Conservation (phyloP, 92 coral and sea anemone species). For the Heteractis magnifica region DNA sequence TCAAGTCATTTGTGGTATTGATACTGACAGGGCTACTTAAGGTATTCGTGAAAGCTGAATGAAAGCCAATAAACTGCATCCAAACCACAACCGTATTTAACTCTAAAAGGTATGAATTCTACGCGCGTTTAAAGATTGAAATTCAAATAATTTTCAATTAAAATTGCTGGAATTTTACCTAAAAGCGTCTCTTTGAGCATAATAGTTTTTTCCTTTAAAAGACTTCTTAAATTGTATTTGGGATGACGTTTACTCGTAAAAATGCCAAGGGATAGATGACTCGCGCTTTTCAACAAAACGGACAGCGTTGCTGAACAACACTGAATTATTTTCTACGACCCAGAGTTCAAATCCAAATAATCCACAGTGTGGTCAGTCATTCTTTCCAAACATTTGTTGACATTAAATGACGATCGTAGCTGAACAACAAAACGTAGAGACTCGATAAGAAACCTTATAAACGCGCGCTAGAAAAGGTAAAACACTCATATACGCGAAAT, state of each 20-base stretch:
- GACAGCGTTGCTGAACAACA: not conserved
- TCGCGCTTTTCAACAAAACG: not conserved
- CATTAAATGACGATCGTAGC: not conserved
- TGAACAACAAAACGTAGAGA: too few species aligned
- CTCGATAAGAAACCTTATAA: too few species aligned
- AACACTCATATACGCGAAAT: too few species aligned
- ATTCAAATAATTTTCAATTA: not conserved
- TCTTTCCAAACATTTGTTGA: not conserved
- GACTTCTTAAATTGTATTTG: not conserved
- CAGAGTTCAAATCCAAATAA: not conserved
- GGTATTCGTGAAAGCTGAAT: not conserved
- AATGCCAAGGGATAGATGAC: not conserved
- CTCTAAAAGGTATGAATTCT: not conserved
- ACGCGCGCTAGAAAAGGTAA: too few species aligned
- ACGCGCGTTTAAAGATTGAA: not conserved
- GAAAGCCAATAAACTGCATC: not conserved
- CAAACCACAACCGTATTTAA: not conserved
- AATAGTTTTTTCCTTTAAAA: not conserved
- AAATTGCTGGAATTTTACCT: not conserved
- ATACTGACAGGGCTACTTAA: not conserved
- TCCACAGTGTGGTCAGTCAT: not conserved
- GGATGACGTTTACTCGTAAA: not conserved
- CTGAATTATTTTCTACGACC: not conserved
- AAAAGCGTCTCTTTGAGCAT: not conserved
- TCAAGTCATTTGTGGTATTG: not conserved